A percentile compares a stretch with the other conserved stretches of the same genome.
Evolutionary conservation across 2,113 vertebrate species (phyloP).

Genomic region (Cephalophus harveyi): DNA sequence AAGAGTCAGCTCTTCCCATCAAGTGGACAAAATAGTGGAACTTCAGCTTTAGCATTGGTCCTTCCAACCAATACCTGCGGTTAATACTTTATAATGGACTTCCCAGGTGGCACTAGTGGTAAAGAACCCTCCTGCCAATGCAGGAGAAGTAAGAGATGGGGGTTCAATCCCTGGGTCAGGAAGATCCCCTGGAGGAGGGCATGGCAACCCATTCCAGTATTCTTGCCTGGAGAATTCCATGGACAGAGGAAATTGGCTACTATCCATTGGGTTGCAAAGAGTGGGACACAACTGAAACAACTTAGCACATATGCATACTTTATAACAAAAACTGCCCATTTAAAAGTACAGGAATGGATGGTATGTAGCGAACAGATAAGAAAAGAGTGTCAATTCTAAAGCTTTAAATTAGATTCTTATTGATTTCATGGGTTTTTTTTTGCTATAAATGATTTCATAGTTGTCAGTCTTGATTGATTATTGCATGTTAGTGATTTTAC

Average conservation of each 20-base stretch:
- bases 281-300: not conserved
- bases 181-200: not conserved
- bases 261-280: not conserved
- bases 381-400: not conserved
- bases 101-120: not conserved
- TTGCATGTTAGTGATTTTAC: not conserved
- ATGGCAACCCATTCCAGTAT: not conserved
- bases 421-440: conserved; percentile 4
- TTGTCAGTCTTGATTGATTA: conserved; percentile 11
- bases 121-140: not conserved
- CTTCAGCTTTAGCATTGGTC: not conserved
- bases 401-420: conserved; percentile 28
- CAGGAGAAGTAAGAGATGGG: not conserved
- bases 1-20: not conserved
- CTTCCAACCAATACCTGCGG: not conserved
- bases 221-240: not conserved
- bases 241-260: not conserved
- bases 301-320: not conserved
- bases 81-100: not conserved
- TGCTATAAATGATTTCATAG: not conserved
- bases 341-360: not conserved
- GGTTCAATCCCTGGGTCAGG: not conserved
- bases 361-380: not conserved
- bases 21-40: not conserved
- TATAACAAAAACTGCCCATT: not conserved